A percentile compares a stretch with the other conserved stretches of the same genome.
Conservation (phyloP, 1,140 invertebrate genomes). For the Aphaenogaster floridana region DNA sequence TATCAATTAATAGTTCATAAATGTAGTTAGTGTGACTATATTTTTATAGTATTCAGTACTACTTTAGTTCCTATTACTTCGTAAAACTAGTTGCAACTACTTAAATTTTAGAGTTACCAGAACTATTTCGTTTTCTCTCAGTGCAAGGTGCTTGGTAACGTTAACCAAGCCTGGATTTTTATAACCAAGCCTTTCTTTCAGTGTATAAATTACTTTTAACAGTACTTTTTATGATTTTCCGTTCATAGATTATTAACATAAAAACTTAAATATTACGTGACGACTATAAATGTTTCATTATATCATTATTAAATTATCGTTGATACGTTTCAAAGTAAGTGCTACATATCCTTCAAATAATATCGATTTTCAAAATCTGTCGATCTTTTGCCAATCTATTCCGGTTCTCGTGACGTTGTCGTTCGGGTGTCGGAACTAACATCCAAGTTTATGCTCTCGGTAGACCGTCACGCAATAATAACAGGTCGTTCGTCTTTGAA, state of each 20-base stretch:
- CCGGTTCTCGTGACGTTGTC: background rate
- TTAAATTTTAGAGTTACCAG: too few species aligned
- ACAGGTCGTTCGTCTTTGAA: slow-evolving; percentile 67
- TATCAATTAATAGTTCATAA: too few species aligned
- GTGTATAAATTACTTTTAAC: background rate
- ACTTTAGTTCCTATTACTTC: too few species aligned
- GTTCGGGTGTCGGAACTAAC: slow-evolving; percentile 15
- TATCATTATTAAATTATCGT: background rate
- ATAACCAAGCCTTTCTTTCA: too few species aligned
- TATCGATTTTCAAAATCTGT: background rate
- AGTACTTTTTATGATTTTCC: background rate
- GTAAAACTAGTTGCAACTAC: too few species aligned
- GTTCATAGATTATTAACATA: background rate
- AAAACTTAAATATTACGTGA: background rate
- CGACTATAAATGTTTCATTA: background rate
- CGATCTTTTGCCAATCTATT: background rate
- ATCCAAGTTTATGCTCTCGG: slow-evolving; percentile 74
- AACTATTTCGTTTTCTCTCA: too few species aligned
- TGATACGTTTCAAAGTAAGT: background rate
- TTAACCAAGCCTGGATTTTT: too few species aligned
- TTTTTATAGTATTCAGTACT: too few species aligned
- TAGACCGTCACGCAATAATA: slow-evolving; percentile 78
- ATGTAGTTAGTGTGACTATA: too few species aligned
- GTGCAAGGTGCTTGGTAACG: too few species aligned
- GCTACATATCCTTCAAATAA: background rate